Percentiles rank a stretch among this genome's conserved stretches.
phyloP scores from a whole-genome alignment of 2,113 vertebrate genomes.

The Lucifuga dentata region DNA sequence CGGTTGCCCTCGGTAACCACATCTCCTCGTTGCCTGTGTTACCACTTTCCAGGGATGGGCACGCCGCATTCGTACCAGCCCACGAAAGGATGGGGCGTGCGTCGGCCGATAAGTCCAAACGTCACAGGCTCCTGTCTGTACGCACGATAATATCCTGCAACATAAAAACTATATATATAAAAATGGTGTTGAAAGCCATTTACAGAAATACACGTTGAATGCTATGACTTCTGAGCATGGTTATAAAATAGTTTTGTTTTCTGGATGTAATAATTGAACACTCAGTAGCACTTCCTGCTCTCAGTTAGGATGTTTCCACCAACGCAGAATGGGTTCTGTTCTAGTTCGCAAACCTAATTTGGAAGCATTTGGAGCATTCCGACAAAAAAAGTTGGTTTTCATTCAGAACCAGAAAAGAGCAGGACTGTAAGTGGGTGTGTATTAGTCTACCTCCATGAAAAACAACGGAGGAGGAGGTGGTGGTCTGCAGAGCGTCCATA shows the following conservation, averaged over 20 bases:
- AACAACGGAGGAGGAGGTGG: too few relatives aligned
- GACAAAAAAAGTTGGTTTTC: too few relatives aligned
- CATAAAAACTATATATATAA: constrained; percentile 23
- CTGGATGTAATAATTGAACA: not conserved
- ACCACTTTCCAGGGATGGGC: constrained; percentile 98
- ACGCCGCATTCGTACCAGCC: constrained; percentile 99
- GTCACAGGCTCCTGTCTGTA: constrained; percentile 94
- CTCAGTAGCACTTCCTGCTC: too few relatives aligned
- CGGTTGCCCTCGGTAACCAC: constrained; percentile 45
- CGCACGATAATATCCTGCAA: constrained; percentile 92
- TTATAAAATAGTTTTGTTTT: not conserved
- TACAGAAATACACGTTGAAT: not conserved
- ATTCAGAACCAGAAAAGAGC: too few relatives aligned
- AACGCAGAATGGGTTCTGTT: too few relatives aligned
- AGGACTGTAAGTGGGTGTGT: too few relatives aligned
- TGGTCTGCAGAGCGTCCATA: too few relatives aligned
- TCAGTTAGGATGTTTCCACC: too few relatives aligned
- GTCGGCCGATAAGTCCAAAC: constrained; percentile 92
- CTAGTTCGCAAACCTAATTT: too few relatives aligned
- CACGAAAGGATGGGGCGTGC: constrained; percentile 91
- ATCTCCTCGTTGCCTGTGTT: constrained; percentile 62
- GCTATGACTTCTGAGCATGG: not conserved
- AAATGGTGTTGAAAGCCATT: not conserved
- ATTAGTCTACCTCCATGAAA: too few relatives aligned
- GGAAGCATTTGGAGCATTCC: too few relatives aligned